Base-by-base conservation (phyloP, 2,113 vertebrate species). In the Mastomys coucha region DNA sequence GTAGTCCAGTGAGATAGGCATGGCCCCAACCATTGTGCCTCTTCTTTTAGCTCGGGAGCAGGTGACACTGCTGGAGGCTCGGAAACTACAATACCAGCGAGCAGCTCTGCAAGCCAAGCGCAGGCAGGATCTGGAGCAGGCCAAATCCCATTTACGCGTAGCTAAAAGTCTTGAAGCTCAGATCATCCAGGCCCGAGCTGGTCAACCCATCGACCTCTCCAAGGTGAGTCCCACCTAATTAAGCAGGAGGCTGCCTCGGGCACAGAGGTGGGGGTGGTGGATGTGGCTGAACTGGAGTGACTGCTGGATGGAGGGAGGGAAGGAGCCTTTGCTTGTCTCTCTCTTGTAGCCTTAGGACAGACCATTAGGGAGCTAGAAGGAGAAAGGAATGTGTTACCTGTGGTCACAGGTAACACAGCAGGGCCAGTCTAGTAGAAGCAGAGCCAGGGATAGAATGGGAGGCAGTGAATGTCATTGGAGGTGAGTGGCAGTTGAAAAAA, bases 101-200 rank as follows among this genome's bases (percentile, higher is more conserved):
- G 99, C 99, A 19, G 99, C 99, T 0, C 85, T 99, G 96, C 99
- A 99, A 97, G 99, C 99, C 45, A 99, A 99, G 97, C 99, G 99
- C 92, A 99, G 98, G 84, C 99, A 99, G n/a, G 99, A 99, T 96
- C 94, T 99, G 63, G 99, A 99, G 86, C 99, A 99, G 97, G 99
- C 99, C 2, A 99, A 99, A 97, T 91, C 89, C 0, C 98, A 99
- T 82, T 98, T 99, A 93, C 99, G 99, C 88, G 99, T 98, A 24
- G 99, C 99, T 5, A 99, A 99, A 94, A 90, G 98, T 92, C 97
- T 99, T 0, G 99, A 99, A 72, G 91, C 94, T 89, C 96, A 98
- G 94, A 96, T 98, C 67, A 20, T 7, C 60, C 97, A 97, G 93
- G 92, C 94, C 72, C 93, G 97, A 78, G 95, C 94, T 0, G 98